Evolutionary conservation across 2,888 invertebrate species (phyloP).

Genomic region (Pantelozetes paolii): DNA sequence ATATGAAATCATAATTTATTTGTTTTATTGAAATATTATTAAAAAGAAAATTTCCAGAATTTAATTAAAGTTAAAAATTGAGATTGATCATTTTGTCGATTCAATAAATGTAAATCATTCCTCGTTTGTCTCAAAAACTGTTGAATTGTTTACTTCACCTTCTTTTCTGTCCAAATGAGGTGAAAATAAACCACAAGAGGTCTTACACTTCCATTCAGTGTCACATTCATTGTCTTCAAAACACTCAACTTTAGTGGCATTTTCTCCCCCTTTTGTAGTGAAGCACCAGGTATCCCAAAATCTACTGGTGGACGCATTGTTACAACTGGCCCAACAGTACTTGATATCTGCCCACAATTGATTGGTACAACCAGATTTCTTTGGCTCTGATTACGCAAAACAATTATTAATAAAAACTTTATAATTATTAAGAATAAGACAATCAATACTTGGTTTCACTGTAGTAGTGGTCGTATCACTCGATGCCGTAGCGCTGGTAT

Average conservation of each 20-base stretch:
- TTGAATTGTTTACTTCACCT: too few species aligned
- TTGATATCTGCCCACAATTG: background rate
- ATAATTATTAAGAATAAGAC: too few species aligned
- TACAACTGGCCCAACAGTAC: background rate
- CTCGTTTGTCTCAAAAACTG: too few species aligned
- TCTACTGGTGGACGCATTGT: background rate
- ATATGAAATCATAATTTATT: too few species aligned
- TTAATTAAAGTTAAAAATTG: too few species aligned
- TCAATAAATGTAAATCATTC: too few species aligned
- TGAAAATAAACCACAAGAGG: constrained; percentile 13
- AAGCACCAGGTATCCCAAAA: constrained; percentile 16
- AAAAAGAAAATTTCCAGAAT: too few species aligned
- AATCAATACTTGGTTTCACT: too few species aligned
- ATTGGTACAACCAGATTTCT: background rate
- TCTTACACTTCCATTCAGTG: background rate
- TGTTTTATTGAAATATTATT: too few species aligned
- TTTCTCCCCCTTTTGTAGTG: background rate
- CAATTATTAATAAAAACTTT: background rate
- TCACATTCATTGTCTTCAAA: background rate
- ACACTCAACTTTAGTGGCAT: background rate
- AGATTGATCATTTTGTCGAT: too few species aligned
- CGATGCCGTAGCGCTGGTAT: too few species aligned
- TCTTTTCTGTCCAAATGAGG: constrained; percentile 28
- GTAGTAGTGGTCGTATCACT: too few species aligned
- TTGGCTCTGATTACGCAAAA: background rate